Evolutionary conservation across 2,888 invertebrate genomes (phyloP).

Genomic region (Adelphocoris suturalis): DNA sequence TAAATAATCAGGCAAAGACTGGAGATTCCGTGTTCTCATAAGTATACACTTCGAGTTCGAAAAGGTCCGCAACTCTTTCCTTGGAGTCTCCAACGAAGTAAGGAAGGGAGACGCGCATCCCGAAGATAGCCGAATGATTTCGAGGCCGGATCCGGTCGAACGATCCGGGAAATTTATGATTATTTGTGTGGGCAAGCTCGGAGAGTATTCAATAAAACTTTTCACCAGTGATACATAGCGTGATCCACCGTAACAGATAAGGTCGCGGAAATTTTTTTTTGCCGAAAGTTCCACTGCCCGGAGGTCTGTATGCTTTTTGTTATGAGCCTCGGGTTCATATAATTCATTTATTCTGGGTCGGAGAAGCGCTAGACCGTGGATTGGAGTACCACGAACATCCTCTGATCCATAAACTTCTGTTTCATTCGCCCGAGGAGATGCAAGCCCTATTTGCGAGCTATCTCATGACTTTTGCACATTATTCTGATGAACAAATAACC

Average conservation of each 20-base stretch:
- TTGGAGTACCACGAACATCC: constrained; percentile 10
- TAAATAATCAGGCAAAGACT: constrained; percentile 55
- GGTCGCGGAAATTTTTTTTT: background rate
- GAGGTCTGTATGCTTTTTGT: background rate
- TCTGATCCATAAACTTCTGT: constrained; percentile 26
- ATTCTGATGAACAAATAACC: background rate
- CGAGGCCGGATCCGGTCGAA: constrained; percentile 1
- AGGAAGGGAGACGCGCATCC: background rate
- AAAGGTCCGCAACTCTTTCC: background rate
- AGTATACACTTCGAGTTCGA: constrained; percentile 23
- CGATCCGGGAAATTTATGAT: constrained; percentile 15
- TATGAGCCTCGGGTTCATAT: background rate
- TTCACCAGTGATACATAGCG: constrained; percentile 1
- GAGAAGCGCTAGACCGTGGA: constrained; percentile 16
- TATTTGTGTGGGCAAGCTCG: background rate
- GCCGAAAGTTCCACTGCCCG: background rate
- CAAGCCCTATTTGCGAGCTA: background rate
- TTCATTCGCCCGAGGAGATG: background rate
- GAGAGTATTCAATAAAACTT: constrained; percentile 32
- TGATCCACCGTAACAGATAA: background rate
- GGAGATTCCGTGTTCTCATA: constrained; percentile 49
- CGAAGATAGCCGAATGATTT: background rate
- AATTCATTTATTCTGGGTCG: constrained; percentile 17
- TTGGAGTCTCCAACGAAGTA: background rate
- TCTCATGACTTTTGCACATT: background rate